Conservation (phyloP, 2,797 vertebrate genomes). For the Pipistrellus nathusii region DNA sequence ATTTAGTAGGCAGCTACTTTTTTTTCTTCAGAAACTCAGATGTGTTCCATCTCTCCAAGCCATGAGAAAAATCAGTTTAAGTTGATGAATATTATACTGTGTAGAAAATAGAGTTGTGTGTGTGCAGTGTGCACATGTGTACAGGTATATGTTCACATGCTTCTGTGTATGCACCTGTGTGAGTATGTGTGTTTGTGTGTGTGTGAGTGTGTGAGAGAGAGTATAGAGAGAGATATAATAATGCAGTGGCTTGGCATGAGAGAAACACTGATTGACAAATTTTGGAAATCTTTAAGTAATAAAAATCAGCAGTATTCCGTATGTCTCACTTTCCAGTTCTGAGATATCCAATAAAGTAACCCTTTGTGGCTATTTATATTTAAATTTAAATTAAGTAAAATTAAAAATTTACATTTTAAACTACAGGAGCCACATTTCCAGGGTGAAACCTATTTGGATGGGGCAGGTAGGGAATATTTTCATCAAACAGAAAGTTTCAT, state of each 20-base stretch:
- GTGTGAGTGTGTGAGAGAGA: background rate
- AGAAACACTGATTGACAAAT: background rate
- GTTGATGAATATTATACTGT: background rate
- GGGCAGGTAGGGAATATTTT: background rate
- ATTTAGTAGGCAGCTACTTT: background rate
- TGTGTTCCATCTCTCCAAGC: background rate
- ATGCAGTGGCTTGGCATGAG: background rate
- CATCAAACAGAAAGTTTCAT: background rate
- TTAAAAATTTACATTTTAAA: background rate
- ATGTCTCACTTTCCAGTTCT: background rate
- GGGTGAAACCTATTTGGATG: background rate
- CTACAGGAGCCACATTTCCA: background rate
- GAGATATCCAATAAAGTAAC: background rate
- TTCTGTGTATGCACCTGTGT: background rate
- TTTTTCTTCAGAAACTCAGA: background rate
- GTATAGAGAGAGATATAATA: background rate
- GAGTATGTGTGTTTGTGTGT: background rate
- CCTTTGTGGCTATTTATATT: background rate
- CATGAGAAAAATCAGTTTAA: background rate
- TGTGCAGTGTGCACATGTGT: background rate
- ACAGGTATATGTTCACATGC: background rate
- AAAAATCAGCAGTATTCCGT: background rate
- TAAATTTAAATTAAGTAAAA: conserved; percentile 13
- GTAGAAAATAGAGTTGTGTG: background rate
- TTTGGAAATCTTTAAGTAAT: background rate